A percentile compares a stretch with the other conserved stretches of the same genome.
These are phyloP conservation scores for Halcyon leucocephala DNA, from an alignment of 2,797 vertebrate species.

Conservation along the genomic window DNA sequence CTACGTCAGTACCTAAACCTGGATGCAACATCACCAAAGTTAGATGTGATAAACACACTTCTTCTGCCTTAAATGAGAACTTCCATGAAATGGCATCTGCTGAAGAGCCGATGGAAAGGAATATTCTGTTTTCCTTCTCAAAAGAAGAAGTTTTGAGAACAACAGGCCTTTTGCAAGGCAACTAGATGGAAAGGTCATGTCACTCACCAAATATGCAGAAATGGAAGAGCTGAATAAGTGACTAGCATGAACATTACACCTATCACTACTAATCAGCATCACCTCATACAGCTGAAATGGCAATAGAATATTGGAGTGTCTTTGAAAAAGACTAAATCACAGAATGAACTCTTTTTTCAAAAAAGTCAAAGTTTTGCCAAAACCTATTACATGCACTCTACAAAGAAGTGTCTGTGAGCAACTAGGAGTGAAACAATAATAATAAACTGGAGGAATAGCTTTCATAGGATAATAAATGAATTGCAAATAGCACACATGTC, in stretches of 20 bases:
- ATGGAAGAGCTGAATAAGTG: constrained; percentile 7
- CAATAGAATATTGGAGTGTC: background rate
- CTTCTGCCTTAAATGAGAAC: background rate
- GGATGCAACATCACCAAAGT: background rate
- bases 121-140: background rate
- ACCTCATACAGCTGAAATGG: background rate
- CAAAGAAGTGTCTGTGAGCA: constrained; percentile 25
- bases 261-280: constrained; percentile 19
- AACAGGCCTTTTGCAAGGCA: background rate
- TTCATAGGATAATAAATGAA: constrained; percentile 25
- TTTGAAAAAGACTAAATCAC: background rate
- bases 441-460: constrained; percentile 10
- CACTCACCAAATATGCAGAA: background rate
- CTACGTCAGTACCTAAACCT: background rate
- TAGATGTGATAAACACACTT: background rate
- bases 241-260: background rate
- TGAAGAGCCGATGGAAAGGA: background rate
- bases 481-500: constrained; percentile 18
- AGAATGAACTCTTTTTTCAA: background rate
- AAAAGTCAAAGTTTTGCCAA: constrained; percentile 4
- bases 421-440: constrained; percentile 25
- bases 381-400: background rate
- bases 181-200: background rate
- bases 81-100: background rate
- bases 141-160: background rate